Base-by-base conservation (phyloP, 2,113 vertebrate genomes). In the Meleagris gallopavo region DNA sequence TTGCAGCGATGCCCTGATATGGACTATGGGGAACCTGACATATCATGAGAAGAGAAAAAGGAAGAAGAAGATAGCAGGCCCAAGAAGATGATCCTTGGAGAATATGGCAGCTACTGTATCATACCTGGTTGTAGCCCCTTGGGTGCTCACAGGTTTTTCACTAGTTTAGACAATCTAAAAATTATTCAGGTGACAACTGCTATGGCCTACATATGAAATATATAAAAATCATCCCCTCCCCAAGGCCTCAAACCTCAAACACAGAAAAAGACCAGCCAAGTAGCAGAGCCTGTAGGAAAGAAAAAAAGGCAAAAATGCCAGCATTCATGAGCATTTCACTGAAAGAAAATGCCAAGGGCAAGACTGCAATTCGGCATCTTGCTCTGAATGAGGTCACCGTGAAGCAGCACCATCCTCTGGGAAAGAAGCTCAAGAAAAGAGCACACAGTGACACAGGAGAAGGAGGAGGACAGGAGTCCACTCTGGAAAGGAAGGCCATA, bases 391-490 rank as follows among this genome's bases (percentile, higher is more conserved):
- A 75, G 46, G 46, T 65, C 66, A 83, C 21, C 2, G 0, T 21
- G 19, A 86, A 83, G 80, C 80, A 86, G 38, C 46, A 73, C 10
- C 6, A 58, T 54, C n/a, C n/a, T 27, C 70, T 12, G 30, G n/a
- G 24, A 89, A 17, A 72, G 11, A 21, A 81, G 57, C 27, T 58
- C 12, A 22, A 24, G 40, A 36, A 62, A 90, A 62, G 40, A 48
- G 24, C 45, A 36, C 0, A 2, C 3, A 62, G 38, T 9, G 38
- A 71, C 36, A 62, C 8, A 8, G 19, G 19, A 78, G 13, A 29
- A 70, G 34, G 48, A 89, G 12, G 9, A 72, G 66, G 55, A n/a
- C 55, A 71, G 32, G 0, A 0, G 34, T 14, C 61, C 2, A 1
- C 17, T 30, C 29, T 24, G 27, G 9, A 20, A 88, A 21, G 48